phyloP scores from a whole-genome alignment of 2,113 vertebrate genomes.

The Regulus satrapa region DNA sequence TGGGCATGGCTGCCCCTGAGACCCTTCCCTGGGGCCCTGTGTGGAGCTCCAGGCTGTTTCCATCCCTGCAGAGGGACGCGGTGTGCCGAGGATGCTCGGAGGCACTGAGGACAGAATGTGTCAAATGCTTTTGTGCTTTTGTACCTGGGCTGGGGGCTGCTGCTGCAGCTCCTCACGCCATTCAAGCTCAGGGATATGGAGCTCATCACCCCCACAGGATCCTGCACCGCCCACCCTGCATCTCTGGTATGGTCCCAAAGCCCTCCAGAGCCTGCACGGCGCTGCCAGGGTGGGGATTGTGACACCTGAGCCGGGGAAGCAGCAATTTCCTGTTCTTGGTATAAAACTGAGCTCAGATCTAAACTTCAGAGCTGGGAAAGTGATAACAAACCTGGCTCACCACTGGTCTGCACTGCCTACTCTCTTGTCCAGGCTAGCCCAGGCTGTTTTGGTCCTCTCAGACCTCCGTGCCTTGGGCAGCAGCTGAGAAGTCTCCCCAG shows the following conservation, averaged over 20 bases:
- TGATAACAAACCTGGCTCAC: accelerated
- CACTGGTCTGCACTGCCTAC: neutral
- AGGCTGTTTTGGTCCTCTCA: neutral
- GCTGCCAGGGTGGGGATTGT: neutral
- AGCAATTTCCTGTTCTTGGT: neutral
- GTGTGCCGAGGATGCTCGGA: accelerated
- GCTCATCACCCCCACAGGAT: too few species aligned
- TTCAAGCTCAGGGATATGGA: neutral
- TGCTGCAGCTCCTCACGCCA: neutral
- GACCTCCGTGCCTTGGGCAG: neutral
- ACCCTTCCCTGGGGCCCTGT: neutral
- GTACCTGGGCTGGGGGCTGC: accelerated
- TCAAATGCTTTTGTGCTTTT: too few species aligned
- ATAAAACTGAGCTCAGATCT: neutral
- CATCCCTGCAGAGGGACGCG: accelerated
- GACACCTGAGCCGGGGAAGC: neutral
- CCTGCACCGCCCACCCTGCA: neutral
- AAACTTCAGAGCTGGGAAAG: accelerated
- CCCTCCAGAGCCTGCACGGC: accelerated
- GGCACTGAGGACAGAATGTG: accelerated
- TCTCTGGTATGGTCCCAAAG: neutral
- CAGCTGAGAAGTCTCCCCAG: neutral
- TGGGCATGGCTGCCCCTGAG: neutral
- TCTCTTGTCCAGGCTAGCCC: neutral
- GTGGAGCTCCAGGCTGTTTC: neutral